Evolutionary conservation across 30 jellyfish, hydroid and myxozoan genomes (phyloP).

Genomic region (Mastigias papua): DNA sequence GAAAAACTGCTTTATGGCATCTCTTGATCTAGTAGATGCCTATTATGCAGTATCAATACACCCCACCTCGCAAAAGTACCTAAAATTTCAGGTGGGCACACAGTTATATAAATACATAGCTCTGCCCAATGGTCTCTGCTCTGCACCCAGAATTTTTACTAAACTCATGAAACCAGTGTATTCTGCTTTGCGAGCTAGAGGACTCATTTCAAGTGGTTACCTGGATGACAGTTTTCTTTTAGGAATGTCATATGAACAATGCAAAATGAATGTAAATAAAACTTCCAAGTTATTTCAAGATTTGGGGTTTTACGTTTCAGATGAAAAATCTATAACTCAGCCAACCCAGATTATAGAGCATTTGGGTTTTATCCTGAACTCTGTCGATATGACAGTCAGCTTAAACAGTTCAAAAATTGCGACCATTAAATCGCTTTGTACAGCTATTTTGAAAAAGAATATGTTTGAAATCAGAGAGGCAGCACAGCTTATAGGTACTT

Average conservation of each 20-base stretch:
- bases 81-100: not conserved
- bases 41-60: not conserved
- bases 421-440: not conserved
- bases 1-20: no score
- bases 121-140: not conserved
- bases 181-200: not conserved
- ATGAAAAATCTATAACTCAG: not conserved
- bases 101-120: not conserved
- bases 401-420: not conserved
- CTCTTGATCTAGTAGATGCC: not conserved
- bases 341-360: not conserved
- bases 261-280: not conserved
- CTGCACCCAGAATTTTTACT: not conserved
- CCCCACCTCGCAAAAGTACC: not conserved
- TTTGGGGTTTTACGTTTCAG: not conserved
- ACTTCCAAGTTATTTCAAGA: not conserved
- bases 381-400: not conserved
- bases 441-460: not conserved
- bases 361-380: not conserved
- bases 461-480: not conserved
- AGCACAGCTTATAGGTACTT: not conserved
- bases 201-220: not conserved
- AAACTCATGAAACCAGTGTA: not conserved
- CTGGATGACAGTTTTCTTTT: not conserved
- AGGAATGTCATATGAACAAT: not conserved